Evolutionary conservation across 2,888 invertebrate genomes (phyloP).

Genomic region (Pachydiplax longipennis): DNA sequence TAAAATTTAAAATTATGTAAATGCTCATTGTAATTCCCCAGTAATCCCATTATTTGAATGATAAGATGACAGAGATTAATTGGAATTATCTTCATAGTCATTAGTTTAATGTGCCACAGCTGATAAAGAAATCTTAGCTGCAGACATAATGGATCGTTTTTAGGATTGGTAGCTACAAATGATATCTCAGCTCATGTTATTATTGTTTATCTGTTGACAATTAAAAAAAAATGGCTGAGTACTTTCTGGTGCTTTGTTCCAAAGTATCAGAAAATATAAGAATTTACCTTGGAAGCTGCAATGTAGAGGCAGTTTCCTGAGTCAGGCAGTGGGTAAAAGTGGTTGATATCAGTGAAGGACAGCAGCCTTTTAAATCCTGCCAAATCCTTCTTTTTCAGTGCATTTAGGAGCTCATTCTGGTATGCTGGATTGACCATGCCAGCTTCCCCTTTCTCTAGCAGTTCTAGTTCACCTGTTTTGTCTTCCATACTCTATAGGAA

Average conservation of each 20-base stretch:
- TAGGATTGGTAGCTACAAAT: not conserved
- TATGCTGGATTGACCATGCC: conserved; percentile 47
- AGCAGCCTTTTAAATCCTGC: conserved; percentile 65
- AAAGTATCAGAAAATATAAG: no score
- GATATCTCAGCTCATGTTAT: not conserved
- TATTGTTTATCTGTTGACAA: no score
- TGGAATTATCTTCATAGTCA: no score
- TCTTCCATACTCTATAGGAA: no score
- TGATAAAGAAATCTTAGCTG: no score
- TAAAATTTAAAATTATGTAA: no score
- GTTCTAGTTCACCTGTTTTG: not conserved
- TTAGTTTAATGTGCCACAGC: no score
- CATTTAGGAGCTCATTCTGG: conserved; percentile 62
- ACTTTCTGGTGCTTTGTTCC: not conserved
- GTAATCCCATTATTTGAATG: no score
- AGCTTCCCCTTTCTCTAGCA: not conserved
- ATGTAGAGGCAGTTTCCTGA: conserved; percentile 69
- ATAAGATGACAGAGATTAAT: no score
- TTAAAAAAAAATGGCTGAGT: no score
- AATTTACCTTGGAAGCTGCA: conserved; percentile 55
- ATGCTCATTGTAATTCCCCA: no score
- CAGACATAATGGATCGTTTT: not conserved
- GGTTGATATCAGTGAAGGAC: conserved; percentile 62
- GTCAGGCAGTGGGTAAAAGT: conserved; percentile 66
- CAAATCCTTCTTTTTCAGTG: conserved; percentile 64